Evolutionary conservation across 2,888 invertebrate genomes (phyloP), one percentile per base, ranked within the genome.

Genomic region (Dysmachus trigonus): DNA sequence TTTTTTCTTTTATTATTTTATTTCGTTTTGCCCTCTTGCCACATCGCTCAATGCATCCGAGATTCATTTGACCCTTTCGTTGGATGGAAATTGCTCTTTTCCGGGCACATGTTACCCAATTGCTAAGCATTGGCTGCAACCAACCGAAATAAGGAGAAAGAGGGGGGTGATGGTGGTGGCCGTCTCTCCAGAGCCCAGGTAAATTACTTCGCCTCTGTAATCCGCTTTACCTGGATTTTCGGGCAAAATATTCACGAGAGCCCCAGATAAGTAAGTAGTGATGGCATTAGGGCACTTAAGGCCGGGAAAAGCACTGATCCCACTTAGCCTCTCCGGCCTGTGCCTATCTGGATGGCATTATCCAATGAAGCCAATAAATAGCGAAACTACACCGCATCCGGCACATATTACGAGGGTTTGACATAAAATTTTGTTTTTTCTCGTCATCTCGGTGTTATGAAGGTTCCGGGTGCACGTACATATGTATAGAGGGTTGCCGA

Each of bases 311-410:
- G 53, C 81, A 81, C 81, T 81, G 81, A 81, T 81, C 81, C 81
- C 81, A 81, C 62, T 81, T 81, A 47, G 81, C 81, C 81, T 33
- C 30, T 62, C 81, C 31, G 81, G 81, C 47, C 81, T 81, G n/a
- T n/a, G 53, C 81, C 81, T 81, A 81, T 81, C 31, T 62, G 53
- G 81, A 81, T 53, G 81, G 81, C 62, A 81, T 81, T 81, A 81
- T 81, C 81, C 81, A 53, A 81, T 81, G 81, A 81, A 81, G 51
- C 81, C 81, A 81, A 81, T 81, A 81, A 81, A 81, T 62, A 81
- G 53, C 81, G 53, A 81, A 79, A 81, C 81, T 81, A 81, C 81
- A 81, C 81, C 62, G 35, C 81, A 81, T 53, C 81, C 81, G 81
- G 81, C 81, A 53, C 81, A 81, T 81, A 81, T 81, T 81, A 62